These are phyloP conservation scores for Oceanodroma leucorhoa DNA, from an alignment of 2,797 vertebrate species.

Conservation along the genomic window DNA sequence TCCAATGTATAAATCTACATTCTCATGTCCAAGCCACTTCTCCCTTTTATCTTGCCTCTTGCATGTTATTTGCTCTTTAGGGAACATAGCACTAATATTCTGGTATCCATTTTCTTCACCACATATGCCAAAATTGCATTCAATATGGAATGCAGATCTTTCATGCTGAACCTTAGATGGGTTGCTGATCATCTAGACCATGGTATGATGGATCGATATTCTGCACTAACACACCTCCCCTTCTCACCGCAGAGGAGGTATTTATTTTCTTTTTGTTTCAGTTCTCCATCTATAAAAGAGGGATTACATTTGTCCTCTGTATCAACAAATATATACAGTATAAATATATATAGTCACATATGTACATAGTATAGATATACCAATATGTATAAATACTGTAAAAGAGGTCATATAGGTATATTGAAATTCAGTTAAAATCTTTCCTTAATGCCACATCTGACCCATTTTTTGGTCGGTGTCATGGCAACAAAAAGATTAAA, in stretches of 20 bases:
- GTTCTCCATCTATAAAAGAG: background rate
- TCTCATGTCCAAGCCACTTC: background rate
- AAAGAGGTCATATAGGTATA: background rate
- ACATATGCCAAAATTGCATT: background rate
- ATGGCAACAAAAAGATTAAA: slow-evolving; percentile 51
- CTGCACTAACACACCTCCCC: background rate
- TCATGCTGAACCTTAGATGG: background rate
- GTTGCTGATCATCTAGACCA: background rate
- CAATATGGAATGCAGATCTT: background rate
- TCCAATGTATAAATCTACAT: background rate
- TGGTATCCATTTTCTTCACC: background rate
- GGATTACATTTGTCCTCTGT: background rate
- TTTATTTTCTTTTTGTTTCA: background rate
- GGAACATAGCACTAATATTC: background rate
- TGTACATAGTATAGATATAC: background rate
- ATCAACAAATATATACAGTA: background rate
- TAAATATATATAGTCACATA: background rate
- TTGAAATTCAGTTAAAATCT: slow-evolving; percentile 4
- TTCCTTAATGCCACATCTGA: slow-evolving; percentile 22
- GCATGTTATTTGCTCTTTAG: background rate
- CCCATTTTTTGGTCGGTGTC: slow-evolving; percentile 28
- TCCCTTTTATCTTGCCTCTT: background rate
- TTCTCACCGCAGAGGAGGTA: background rate
- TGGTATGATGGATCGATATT: background rate
- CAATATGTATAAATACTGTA: background rate